Evolutionary conservation across 2,113 vertebrate species (phyloP), one percentile per base, ranked within the genome.

Genomic region (Pipra filicauda): DNA sequence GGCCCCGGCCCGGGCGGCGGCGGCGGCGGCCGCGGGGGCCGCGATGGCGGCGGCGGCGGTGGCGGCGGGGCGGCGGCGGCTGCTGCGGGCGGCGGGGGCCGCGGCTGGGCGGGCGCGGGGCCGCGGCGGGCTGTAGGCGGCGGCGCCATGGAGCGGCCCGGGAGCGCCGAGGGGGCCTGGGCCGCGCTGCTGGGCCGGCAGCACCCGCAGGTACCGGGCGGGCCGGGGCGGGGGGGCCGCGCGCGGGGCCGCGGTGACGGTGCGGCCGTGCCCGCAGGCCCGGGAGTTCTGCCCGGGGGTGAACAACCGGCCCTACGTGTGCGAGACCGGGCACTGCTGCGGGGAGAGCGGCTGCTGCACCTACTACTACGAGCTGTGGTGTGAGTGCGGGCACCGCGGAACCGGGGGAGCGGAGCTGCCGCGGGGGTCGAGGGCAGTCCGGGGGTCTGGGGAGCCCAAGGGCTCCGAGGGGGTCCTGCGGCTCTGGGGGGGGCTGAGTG

Each of bases 311-410:
- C 99, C 98, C 62, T 99, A 99, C 96, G 98, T 99, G 92, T 99
- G 99, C 97, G 99, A 99, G 95, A 99, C 98, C 3, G 99, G 99
- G 21, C 99, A 99, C 98, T 99, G 99, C 98, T 99, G 99, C 21
- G 99, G 99, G 85, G 99, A 99, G 97, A 99, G 98, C 6, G 99
- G 99, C 97, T 99, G 99, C 98, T 99, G 99, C 87, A 99, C 99
- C 65, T 99, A 99, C 98, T 99, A 99, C 97, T 99, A 99, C 78
- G 99, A 99, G 96, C 98, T 99, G 92, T 99, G 99, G 99, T 99
- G 99, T 99, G 96, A 99, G 99, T 99, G 87, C 73, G n/a, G 61
- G 48, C 48, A 30, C 15, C 26, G 52, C 52, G 52, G 39, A 6
- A 28, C 39, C 9, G 12, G 15, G 15, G 33, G 21, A 33, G 3